A percentile compares a stretch with the other conserved stretches of the same genome.
Conservation (phyloP, 2,888 invertebrate species). For the Tenthredo amoena region DNA sequence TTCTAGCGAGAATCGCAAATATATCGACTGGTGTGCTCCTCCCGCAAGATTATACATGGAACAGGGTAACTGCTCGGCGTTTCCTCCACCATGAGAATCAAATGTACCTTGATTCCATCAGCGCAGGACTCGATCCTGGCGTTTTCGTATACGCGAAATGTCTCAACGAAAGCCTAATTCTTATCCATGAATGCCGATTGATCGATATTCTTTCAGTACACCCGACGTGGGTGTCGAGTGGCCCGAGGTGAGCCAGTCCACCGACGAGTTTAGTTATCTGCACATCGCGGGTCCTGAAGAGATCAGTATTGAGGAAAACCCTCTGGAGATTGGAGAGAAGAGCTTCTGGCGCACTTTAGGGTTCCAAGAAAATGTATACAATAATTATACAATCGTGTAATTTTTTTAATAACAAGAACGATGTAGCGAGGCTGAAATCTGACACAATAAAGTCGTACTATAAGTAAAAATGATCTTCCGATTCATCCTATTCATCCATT, state of each 20-base stretch:
- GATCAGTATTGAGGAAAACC: slow-evolving; percentile 75
- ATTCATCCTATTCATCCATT: too few relatives aligned
- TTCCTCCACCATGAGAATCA: neutral
- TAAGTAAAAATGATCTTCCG: too few relatives aligned
- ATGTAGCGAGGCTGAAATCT: too few relatives aligned
- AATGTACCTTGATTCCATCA: neutral
- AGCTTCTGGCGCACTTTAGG: slow-evolving; percentile 83
- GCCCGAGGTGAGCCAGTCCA: slow-evolving; percentile 78
- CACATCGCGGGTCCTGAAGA: slow-evolving; percentile 79
- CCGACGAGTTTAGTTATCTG: slow-evolving; percentile 79
- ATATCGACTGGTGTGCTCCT: too few relatives aligned
- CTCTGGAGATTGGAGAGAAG: slow-evolving; percentile 80
- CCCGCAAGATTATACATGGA: too few relatives aligned
- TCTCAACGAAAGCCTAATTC: too few relatives aligned
- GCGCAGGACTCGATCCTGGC: too few relatives aligned
- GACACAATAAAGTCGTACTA: too few relatives aligned
- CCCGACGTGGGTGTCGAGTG: slow-evolving; percentile 78
- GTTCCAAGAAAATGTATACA: slow-evolving; percentile 80
- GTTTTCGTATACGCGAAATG: too few relatives aligned
- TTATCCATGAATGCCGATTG: too few relatives aligned
- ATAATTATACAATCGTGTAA: slow-evolving; percentile 56
- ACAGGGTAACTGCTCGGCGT: neutral
- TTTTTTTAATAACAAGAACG: too few relatives aligned
- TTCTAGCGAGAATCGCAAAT: too few relatives aligned
- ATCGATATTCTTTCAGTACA: slow-evolving; percentile 70